phyloP scores from a whole-genome alignment of 2,888 invertebrate species.

The Ochropacha duplaris region DNA sequence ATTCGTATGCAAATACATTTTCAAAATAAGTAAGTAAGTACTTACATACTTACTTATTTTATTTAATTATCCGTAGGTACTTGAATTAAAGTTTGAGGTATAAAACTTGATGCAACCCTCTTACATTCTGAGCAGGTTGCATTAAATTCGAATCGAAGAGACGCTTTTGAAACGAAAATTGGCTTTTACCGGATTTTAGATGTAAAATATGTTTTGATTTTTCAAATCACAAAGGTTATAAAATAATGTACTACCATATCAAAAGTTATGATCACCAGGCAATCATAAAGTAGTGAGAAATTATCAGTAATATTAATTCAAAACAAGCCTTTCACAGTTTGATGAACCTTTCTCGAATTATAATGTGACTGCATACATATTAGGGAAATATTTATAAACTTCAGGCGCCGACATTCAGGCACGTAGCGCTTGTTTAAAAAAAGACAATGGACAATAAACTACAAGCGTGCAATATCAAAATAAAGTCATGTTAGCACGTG shows the following conservation, averaged over 20 bases:
- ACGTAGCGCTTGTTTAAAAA: slow-evolving; percentile 58
- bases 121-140: too few species aligned
- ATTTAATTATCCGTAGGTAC: neutral
- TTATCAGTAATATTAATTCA: slow-evolving; percentile 30
- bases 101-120: too few species aligned
- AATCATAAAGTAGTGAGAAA: slow-evolving; percentile 6
- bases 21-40: too few species aligned
- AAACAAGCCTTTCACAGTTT: slow-evolving; percentile 32
- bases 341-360: slow-evolving; percentile 34
- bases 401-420: slow-evolving; percentile 42
- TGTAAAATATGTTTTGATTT: too few species aligned
- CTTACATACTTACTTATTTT: too few species aligned
- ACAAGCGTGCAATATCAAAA: slow-evolving; percentile 73
- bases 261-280: neutral
- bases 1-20: neutral
- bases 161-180: too few species aligned
- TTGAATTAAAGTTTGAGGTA: too few species aligned
- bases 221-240: neutral
- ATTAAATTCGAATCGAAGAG: too few species aligned
- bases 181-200: too few species aligned
- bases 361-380: slow-evolving; percentile 21
- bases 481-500: slow-evolving; percentile 74
- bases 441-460: slow-evolving; percentile 69
- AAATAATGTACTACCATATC: neutral
- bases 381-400: slow-evolving; percentile 43